phyloP scores from a whole-genome alignment of 1,140 invertebrate species.

The Nebria ingens region DNA sequence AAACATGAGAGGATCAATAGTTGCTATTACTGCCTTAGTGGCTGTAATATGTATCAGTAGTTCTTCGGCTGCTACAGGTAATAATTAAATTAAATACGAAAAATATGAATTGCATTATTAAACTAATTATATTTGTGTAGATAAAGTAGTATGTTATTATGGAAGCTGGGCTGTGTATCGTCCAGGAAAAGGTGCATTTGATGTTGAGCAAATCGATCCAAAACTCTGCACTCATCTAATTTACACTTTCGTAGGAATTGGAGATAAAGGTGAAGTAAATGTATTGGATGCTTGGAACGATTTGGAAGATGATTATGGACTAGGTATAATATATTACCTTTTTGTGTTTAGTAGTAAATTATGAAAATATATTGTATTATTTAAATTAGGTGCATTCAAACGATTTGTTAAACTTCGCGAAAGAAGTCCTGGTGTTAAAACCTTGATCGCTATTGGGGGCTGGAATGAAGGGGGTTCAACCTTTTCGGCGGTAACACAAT shows the following conservation, averaged over 20 bases:
- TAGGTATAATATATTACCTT: not conserved
- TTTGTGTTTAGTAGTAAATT: conserved; percentile 27
- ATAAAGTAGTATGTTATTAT: conserved; percentile 56
- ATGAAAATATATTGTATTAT: conserved; percentile 29
- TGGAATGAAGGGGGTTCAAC: conserved; percentile 62
- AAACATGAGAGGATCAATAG: not conserved
- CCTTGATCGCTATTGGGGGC: conserved; percentile 61
- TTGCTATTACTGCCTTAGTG: not conserved
- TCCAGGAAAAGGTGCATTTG: conserved; percentile 49
- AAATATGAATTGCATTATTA: not conserved
- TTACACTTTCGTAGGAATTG: conserved; percentile 58
- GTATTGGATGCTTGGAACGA: conserved; percentile 56
- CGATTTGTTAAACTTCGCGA: conserved; percentile 48
- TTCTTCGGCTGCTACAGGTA: not conserved
- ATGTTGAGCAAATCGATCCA: conserved; percentile 54
- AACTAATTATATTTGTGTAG: conserved; percentile 29
- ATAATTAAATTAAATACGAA: not conserved
- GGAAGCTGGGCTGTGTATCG: conserved; percentile 66
- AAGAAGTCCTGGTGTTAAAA: conserved; percentile 53
- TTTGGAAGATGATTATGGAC: conserved; percentile 33
- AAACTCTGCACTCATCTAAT: conserved; percentile 62
- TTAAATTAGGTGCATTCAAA: conserved; percentile 11
- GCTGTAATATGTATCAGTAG: not conserved
- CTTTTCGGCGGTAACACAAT: conserved; percentile 48
- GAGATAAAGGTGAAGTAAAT: conserved; percentile 35